Conservation (phyloP, 2,113 vertebrate species). For the Camelus bactrianus region DNA sequence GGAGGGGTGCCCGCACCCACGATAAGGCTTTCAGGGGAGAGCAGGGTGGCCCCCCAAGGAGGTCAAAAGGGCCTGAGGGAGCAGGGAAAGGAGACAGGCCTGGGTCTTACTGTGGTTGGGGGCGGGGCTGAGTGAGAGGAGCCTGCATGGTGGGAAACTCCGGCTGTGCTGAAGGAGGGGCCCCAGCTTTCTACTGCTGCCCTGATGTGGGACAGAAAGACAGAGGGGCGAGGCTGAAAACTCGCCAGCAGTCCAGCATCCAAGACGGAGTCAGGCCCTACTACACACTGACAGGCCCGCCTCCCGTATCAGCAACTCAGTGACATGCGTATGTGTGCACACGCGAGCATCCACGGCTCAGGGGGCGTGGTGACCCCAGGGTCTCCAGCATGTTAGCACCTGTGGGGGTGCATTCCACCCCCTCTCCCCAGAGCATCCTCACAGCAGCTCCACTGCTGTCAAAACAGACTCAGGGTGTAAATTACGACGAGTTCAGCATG, state of each 20-base stretch:
- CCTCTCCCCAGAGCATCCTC: neutral
- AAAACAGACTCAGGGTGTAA: neutral
- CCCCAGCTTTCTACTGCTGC: neutral
- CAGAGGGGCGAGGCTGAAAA: too few species aligned
- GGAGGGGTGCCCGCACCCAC: too few species aligned
- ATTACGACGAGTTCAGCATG: neutral
- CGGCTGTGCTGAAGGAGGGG: neutral
- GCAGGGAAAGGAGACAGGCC: neutral
- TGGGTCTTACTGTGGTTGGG: neutral
- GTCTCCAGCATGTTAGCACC: too few species aligned
- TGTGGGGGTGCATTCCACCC: neutral
- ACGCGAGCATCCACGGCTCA: rapidly evolving
- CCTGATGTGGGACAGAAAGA: rapidly evolving
- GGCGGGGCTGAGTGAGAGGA: too few species aligned
- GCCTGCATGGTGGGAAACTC: too few species aligned
- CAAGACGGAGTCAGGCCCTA: neutral
- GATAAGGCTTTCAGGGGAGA: neutral
- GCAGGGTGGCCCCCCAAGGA: neutral
- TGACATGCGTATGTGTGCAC: rapidly evolving
- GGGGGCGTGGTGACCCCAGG: rapidly evolving
- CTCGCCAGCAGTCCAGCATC: neutral
- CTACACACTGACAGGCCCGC: rapidly evolving
- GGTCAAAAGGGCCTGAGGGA: neutral
- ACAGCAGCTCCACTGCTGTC: neutral
- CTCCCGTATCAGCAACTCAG: neutral